Evolutionary conservation across 2,113 vertebrate species (phyloP).

Genomic region (Hydrochoerus hydrochaeris): DNA sequence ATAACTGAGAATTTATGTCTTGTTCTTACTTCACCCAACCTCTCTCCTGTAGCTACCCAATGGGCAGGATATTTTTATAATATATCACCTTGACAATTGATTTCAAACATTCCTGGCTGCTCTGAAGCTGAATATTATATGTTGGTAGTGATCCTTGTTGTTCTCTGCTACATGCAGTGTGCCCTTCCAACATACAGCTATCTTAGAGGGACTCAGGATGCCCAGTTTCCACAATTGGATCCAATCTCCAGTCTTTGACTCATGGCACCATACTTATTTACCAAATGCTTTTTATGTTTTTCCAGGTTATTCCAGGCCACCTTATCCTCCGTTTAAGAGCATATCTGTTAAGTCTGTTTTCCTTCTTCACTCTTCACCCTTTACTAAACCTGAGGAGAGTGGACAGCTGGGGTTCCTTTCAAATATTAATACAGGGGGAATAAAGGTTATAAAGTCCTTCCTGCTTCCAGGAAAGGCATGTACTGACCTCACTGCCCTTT

Average conservation of each 20-base stretch:
- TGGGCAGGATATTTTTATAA: slow-evolving; percentile 63
- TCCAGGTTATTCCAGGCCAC: slow-evolving; percentile 69
- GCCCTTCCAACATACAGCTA: slow-evolving; percentile 69
- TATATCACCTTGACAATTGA: slow-evolving; percentile 70
- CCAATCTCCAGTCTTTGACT: slow-evolving; percentile 73
- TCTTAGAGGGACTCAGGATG: slow-evolving; percentile 73
- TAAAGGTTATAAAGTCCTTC: slow-evolving; percentile 11
- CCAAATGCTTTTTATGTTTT: slow-evolving; percentile 73
- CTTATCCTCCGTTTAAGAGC: slow-evolving; percentile 70
- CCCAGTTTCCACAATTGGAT: slow-evolving; percentile 76
- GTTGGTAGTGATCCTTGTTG: slow-evolving; percentile 57
- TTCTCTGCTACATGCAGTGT: slow-evolving; percentile 48
- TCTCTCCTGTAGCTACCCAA: neutral
- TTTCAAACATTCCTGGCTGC: slow-evolving; percentile 57
- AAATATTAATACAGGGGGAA: slow-evolving; percentile 53
- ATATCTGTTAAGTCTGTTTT: slow-evolving; percentile 72
- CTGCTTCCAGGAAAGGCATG: slow-evolving; percentile 52
- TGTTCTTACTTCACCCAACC: slow-evolving; percentile 32
- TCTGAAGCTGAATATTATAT: slow-evolving; percentile 49
- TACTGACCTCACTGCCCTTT: neutral
- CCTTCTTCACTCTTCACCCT: slow-evolving; percentile 57
- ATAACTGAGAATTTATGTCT: slow-evolving; percentile 41
- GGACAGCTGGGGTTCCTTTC: slow-evolving; percentile 51
- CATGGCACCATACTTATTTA: slow-evolving; percentile 66
- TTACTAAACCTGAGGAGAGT: slow-evolving; percentile 59